Evolutionary conservation across 2,888 invertebrate species (phyloP), one percentile per base, ranked within the genome.

Genomic region (Tetanocera ferruginea): DNA sequence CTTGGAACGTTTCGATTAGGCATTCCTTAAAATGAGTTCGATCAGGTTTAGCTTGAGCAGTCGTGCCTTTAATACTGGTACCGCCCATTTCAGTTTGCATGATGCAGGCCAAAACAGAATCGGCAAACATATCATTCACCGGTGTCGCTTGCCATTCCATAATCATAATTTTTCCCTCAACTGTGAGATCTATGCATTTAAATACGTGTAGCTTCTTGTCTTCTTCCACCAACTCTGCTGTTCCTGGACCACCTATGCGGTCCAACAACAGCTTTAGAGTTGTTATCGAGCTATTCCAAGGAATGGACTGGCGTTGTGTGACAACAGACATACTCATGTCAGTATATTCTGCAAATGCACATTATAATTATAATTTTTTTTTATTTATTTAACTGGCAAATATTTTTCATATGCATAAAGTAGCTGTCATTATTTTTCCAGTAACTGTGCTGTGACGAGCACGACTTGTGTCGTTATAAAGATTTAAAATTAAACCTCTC

Each of bases 101-200:
- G 55, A 98, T 92, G 62, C 95, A 97, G 0, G 96, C 95, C 76
- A 98, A 92, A 37, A 98, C 95, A 37, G 98, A 96, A 91, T 99
- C 99, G 37, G 99, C 98, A 90, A 95, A 99, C 97, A 99, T 98
- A 90, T 99, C 99, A 86, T 97, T 95, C 66, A 98, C 95, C 0
- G 99, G 98, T 87, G 95, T 96, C 8, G 98, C 97, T 64, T 94
- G 92, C 99, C 99, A 99, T 93, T 98, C 98, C 78, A 99, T 92
- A 0, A 95, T 94, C 37, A 97, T 94, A 82, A 96, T 93, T 88
- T 94, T 94, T 52, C 93, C 93, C 82, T 97, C 97, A 19, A 97
- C 91, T 0, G 92, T 93, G 52, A 98, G 93, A 81, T 96, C 96
- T 62, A 99, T 91, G 81, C 94, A 94, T 83, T 94, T 93, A 90